Evolutionary conservation across 2,113 vertebrate genomes (phyloP).

Genomic region (Struthio camelus): DNA sequence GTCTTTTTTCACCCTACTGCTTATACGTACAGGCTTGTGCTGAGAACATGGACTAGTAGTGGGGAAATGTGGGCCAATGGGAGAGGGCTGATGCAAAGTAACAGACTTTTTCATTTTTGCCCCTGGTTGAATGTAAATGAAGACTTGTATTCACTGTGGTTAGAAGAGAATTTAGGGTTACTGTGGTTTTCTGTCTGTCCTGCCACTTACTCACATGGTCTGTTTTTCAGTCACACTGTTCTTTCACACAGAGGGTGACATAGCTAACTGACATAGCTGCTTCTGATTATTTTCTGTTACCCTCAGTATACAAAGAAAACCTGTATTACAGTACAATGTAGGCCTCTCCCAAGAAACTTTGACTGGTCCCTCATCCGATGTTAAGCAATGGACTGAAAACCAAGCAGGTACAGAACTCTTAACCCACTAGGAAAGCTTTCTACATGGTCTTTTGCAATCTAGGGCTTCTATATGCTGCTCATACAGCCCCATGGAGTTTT

Average conservation of each 20-base stretch:
- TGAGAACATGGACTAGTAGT: neutral
- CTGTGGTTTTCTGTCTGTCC: constrained; percentile 5
- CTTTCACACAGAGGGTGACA: neutral
- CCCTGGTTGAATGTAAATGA: neutral
- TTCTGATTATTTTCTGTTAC: neutral
- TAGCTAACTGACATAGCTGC: neutral
- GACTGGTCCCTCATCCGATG: neutral
- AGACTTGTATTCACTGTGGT: neutral
- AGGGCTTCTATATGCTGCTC: neutral
- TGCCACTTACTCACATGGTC: neutral
- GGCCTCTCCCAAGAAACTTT: neutral
- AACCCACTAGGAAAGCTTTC: neutral
- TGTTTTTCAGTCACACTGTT: neutral
- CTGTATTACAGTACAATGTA: neutral
- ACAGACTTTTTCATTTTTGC: neutral
- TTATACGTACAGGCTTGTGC: neutral
- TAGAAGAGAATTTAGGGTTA: neutral
- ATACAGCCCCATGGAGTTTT: neutral
- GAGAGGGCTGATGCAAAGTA: neutral
- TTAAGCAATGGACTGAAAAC: neutral
- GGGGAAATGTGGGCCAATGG: neutral
- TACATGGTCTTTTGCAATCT: neutral
- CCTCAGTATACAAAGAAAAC: neutral
- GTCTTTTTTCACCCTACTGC: neutral
- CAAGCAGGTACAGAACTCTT: neutral